Conservation (phyloP, 2,888 invertebrate species). For the Invenusta paracnida region DNA sequence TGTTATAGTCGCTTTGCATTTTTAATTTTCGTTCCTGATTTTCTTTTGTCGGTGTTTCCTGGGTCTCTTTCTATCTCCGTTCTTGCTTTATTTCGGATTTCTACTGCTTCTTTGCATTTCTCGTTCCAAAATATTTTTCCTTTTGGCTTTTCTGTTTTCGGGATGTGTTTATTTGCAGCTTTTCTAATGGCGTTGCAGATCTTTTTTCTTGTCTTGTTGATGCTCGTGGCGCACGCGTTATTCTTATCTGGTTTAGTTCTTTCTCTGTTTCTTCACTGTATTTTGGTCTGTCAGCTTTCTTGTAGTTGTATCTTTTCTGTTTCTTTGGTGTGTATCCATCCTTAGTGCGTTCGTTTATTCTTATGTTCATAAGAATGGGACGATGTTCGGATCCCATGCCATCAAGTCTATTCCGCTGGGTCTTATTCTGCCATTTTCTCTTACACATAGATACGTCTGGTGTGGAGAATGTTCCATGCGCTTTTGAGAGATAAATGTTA, state of each 20-base stretch:
- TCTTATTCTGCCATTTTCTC: not conserved
- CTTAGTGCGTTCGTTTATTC: not conserved
- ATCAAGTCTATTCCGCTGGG: too few species aligned
- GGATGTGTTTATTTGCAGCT: not conserved
- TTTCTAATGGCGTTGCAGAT: not conserved
- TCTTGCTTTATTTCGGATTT: not conserved
- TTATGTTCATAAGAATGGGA: not conserved
- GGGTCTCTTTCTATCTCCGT: not conserved
- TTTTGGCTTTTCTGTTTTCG: not conserved
- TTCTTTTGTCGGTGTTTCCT: not conserved
- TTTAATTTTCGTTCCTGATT: not conserved
- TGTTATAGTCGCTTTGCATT: not conserved
- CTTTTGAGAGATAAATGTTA: not conserved
- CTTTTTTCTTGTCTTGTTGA: not conserved
- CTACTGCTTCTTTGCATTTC: not conserved
- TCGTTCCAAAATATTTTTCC: not conserved
- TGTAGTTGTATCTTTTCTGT: not conserved
- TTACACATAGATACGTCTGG: not conserved
- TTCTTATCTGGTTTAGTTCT: not conserved
- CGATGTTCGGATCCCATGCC: not conserved
- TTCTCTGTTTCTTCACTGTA: not conserved
- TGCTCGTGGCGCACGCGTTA: not conserved
- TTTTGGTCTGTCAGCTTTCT: not conserved
- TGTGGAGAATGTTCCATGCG: not conserved
- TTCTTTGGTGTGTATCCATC: not conserved